phyloP scores from a whole-genome alignment of 2,797 vertebrate genomes.

The Typhlichthys eigenmanni region DNA sequence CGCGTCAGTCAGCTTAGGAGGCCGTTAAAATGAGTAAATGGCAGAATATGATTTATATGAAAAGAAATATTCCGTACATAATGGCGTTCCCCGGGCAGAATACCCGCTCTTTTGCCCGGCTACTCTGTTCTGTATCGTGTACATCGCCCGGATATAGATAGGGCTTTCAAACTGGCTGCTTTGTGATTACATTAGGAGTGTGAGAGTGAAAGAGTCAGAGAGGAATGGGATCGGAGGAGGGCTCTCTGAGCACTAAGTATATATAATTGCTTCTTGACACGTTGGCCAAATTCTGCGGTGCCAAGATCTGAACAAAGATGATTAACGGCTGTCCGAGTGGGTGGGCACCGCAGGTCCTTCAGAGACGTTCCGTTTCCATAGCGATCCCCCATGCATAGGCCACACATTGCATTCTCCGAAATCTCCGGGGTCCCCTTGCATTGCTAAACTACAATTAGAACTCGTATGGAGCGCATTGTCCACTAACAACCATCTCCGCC shows the following conservation, averaged over 20 bases:
- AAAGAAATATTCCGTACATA: constrained; percentile 73
- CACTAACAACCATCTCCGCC: constrained; percentile 42
- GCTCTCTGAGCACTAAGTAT: constrained; percentile 78
- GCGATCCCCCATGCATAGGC: constrained; percentile 77
- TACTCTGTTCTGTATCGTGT: constrained; percentile 72
- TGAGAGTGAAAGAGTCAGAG: constrained; percentile 50
- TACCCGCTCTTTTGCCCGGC: constrained; percentile 63
- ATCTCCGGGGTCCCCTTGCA: constrained; percentile 71
- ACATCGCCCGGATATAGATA: constrained; percentile 73
- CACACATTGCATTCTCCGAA: constrained; percentile 72
- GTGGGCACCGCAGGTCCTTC: constrained; percentile 74
- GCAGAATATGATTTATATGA: constrained; percentile 75
- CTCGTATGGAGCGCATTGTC: constrained; percentile 70
- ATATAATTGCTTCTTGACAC: constrained; percentile 87
- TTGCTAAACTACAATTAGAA: constrained; percentile 84
- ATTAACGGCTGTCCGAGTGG: constrained; percentile 86
- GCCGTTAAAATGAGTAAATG: constrained; percentile 75
- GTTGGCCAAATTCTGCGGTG: constrained; percentile 86
- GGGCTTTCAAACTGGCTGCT: constrained; percentile 76
- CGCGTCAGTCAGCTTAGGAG: constrained; percentile 74
- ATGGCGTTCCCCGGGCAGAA: constrained; percentile 69
- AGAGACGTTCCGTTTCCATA: constrained; percentile 79
- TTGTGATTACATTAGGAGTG: constrained; percentile 82
- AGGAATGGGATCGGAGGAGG: constrained; percentile 54
- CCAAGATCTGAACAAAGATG: constrained; percentile 83